Percentiles rank a stretch among this genome's conserved stretches.
Conservation (phyloP, 2,888 invertebrate genomes). For the Temnothorax rugatulus region DNA sequence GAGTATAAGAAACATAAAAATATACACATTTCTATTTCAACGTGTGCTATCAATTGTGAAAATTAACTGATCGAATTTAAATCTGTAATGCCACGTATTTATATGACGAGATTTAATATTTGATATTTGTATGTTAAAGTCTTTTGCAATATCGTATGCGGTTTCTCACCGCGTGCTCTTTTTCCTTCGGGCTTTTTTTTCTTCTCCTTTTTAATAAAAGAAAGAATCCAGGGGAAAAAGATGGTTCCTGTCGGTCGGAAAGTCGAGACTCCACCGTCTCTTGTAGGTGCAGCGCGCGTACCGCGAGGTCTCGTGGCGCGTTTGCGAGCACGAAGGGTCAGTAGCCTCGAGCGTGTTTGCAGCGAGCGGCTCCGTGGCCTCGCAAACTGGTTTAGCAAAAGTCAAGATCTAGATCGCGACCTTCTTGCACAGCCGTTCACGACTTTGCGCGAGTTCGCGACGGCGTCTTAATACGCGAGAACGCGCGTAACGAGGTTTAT, state of each 20-base stretch:
- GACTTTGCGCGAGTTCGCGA: slow-evolving; percentile 31
- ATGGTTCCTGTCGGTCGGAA: slow-evolving; percentile 23
- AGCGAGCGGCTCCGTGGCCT: slow-evolving; percentile 71
- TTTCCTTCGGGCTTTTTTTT: not conserved
- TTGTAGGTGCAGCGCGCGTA: slow-evolving; percentile 9
- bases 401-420: slow-evolving; percentile 82
- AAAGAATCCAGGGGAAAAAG: slow-evolving; percentile 8
- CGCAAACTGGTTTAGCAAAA: slow-evolving; percentile 80
- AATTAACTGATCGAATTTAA: not conserved
- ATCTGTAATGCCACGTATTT: not conserved
- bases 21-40: not conserved
- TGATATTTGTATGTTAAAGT: slow-evolving; percentile 16
- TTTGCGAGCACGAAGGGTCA: slow-evolving; percentile 70
- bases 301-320: slow-evolving; percentile 39
- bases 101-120: not conserved
- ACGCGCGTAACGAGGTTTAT: slow-evolving; percentile 6
- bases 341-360: slow-evolving; percentile 72
- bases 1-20: not conserved
- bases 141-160: slow-evolving; percentile 1
- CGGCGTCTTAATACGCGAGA: slow-evolving; percentile 41
- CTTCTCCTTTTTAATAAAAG: slow-evolving; percentile 23
- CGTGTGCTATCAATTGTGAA: not conserved
- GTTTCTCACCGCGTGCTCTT: not conserved
- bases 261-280: slow-evolving; percentile 21
- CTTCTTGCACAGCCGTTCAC: slow-evolving; percentile 71